Percentiles rank a stretch among this genome's conserved stretches.
These are phyloP conservation scores for Drosophila auraria DNA, from an alignment of 1,140 invertebrate species.

Conservation along the genomic window DNA sequence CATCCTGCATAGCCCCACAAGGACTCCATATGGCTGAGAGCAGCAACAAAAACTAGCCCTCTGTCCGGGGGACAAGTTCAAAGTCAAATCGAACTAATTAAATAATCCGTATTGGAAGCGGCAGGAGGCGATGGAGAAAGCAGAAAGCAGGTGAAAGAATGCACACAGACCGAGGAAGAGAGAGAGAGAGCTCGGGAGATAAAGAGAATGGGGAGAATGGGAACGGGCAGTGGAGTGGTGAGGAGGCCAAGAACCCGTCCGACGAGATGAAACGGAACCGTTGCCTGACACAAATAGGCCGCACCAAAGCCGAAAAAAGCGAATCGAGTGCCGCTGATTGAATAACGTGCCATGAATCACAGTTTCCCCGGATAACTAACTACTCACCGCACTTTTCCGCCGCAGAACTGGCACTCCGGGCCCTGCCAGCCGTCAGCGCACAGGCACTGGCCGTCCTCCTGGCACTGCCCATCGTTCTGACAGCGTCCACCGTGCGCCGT, in stretches of 20 bases:
- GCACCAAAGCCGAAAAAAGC: conserved; percentile 37
- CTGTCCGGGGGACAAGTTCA: conserved; percentile 41
- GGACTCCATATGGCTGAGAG: conserved; percentile 12
- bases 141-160: conserved; percentile 52
- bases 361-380: conserved; percentile 35
- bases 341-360: conserved; percentile 55
- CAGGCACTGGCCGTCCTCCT: conserved; percentile 92
- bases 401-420: conserved; percentile 94
- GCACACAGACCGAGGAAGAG: conserved; percentile 4
- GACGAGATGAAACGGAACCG: conserved; percentile 77
- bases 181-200: conserved; percentile 28
- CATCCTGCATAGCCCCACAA: neutral
- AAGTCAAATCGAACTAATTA: conserved; percentile 58
- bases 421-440: conserved; percentile 97
- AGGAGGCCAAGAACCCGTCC: conserved; percentile 61
- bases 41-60: conserved; percentile 5
- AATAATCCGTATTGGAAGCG: conserved; percentile 55
- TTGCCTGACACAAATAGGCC: conserved; percentile 80
- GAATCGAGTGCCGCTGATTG: conserved; percentile 39
- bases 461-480: conserved; percentile 91
- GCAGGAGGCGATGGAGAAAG: conserved; percentile 40
- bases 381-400: conserved; percentile 95
- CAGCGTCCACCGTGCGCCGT: conserved; percentile 85
- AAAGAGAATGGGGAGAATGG: conserved; percentile 14
- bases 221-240: conserved; percentile 16